phyloP scores from a whole-genome alignment of 2,888 invertebrate genomes.

The Eupithecia insigniata region DNA sequence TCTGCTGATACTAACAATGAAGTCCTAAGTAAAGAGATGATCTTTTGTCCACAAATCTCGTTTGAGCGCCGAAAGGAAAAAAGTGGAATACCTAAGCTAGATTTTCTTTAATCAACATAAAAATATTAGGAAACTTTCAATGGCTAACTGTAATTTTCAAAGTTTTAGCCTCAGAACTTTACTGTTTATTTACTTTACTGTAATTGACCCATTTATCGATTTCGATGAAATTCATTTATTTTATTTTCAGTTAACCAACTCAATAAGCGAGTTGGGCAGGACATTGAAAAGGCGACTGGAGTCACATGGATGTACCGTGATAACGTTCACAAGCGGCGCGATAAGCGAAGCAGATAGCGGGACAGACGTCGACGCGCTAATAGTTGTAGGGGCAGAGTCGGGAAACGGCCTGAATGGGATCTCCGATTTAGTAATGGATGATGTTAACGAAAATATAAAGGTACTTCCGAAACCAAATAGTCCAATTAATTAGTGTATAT shows the following conservation, averaged over 20 bases:
- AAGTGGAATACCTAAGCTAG: too few species aligned
- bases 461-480: slow-evolving; percentile 37
- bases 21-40: too few species aligned
- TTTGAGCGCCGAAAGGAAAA: too few species aligned
- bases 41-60: too few species aligned
- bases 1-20: too few species aligned
- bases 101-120: too few species aligned
- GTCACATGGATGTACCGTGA: slow-evolving; percentile 63
- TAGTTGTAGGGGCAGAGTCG: slow-evolving; percentile 68
- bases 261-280: slow-evolving; percentile 62
- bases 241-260: slow-evolving; percentile 60
- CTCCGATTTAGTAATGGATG: slow-evolving; percentile 63
- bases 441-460: slow-evolving; percentile 72
- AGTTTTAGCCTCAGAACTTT: background rate
- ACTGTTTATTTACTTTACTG: too few species aligned
- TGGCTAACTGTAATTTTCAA: background rate
- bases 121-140: too few species aligned
- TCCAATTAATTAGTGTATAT: background rate
- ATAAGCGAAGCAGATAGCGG: slow-evolving; percentile 45
- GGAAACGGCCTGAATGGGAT: slow-evolving; percentile 61
- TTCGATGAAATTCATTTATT: background rate
- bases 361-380: slow-evolving; percentile 64
- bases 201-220: background rate
- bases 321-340: slow-evolving; percentile 49
- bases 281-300: slow-evolving; percentile 63